Conservation (phyloP, 2,113 vertebrate species). For the Antechinus flavipes region DNA sequence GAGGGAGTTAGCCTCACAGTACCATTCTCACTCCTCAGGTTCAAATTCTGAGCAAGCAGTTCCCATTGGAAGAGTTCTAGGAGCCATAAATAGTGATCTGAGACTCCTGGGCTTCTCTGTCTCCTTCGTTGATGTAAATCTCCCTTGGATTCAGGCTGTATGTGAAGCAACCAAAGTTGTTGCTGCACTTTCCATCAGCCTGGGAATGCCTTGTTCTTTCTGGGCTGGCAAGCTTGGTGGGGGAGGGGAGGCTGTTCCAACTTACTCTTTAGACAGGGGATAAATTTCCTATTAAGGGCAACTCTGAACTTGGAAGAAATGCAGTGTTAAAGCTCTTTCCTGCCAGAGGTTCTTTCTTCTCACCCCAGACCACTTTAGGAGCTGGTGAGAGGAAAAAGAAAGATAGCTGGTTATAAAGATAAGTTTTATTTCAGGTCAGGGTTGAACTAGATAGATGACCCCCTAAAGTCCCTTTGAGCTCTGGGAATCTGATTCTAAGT, state of each 20-base stretch:
- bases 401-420: neutral
- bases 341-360: neutral
- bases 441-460: neutral
- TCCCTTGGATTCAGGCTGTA: fast-evolving
- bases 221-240: neutral
- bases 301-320: slow-evolving; percentile 29
- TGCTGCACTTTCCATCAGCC: neutral
- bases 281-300: slow-evolving; percentile 70
- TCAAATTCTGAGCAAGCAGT: neutral
- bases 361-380: neutral
- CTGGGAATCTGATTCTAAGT: neutral
- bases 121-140: neutral
- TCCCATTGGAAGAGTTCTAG: neutral
- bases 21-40: neutral
- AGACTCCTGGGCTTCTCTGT: neutral
- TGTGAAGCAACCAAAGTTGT: too few species aligned
- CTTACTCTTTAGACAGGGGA: slow-evolving; percentile 21
- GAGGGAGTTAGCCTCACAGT: neutral
- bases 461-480: neutral
- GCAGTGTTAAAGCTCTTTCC: neutral
- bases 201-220: neutral
- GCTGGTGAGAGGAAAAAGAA: neutral
- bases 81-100: neutral
- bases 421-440: neutral
- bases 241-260: neutral